Percentiles rank a stretch among this genome's conserved stretches.
phyloP scores from a whole-genome alignment of 2,888 invertebrate genomes.

The Chesias legatella region DNA sequence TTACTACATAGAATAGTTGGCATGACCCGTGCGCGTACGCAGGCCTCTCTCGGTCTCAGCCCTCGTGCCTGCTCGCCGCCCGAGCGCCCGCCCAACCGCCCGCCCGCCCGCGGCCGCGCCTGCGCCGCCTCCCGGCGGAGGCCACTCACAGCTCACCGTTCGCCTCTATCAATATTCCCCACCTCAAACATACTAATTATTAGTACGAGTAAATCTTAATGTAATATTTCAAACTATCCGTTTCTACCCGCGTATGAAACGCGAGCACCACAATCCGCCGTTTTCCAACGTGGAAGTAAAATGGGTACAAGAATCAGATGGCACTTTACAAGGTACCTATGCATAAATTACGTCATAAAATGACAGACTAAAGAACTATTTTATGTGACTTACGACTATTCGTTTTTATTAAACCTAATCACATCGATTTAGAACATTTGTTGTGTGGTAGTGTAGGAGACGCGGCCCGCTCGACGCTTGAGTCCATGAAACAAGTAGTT shows the following conservation, averaged over 20 bases:
- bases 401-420: constrained; percentile 70
- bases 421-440: constrained; percentile 80
- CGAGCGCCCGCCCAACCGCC: too few species aligned
- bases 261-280: constrained; percentile 16
- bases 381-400: constrained; percentile 72
- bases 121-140: constrained; percentile 4
- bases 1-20: constrained; percentile 54
- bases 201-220: constrained; percentile 25
- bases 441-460: constrained; percentile 75
- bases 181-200: constrained; percentile 42
- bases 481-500: constrained; percentile 84
- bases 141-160: constrained; percentile 14
- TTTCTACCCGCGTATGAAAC: constrained; percentile 9
- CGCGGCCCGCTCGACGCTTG: constrained; percentile 73
- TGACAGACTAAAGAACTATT: constrained; percentile 74
- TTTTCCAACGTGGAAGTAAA: constrained; percentile 56
- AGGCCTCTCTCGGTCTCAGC: constrained; percentile 19
- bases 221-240: constrained; percentile 14
- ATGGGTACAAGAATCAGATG: constrained; percentile 71
- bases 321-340: constrained; percentile 71
- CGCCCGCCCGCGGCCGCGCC: too few species aligned
- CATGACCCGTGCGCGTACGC: constrained; percentile 44
- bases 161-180: constrained; percentile 42
- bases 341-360: constrained; percentile 74
- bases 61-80: too few species aligned